These are phyloP conservation scores for Dendrolimus pini DNA, from an alignment of 2,888 invertebrate genomes.

Conservation along the genomic window DNA sequence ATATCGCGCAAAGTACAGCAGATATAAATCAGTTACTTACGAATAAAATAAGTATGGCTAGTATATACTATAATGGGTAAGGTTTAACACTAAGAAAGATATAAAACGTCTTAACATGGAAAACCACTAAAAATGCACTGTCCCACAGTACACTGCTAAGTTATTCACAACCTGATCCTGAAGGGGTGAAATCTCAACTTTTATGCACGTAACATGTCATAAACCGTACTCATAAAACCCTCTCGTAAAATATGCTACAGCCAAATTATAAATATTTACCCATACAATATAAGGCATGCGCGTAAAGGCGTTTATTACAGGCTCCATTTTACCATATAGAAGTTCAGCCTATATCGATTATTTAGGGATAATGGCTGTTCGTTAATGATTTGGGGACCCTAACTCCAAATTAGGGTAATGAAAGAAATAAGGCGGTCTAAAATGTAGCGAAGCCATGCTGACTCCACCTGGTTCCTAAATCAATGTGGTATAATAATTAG, in stretches of 20 bases:
- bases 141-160: constrained; percentile 39
- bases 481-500: too few relatives aligned
- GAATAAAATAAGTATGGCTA: not conserved
- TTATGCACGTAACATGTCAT: constrained; percentile 67
- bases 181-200: constrained; percentile 65
- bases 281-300: constrained; percentile 6
- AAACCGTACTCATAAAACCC: constrained; percentile 54
- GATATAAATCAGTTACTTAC: too few relatives aligned
- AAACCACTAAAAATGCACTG: constrained; percentile 11
- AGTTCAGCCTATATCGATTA: not conserved
- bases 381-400: too few relatives aligned
- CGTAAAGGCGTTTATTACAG: too few relatives aligned
- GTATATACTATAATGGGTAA: not conserved
- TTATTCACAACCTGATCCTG: constrained; percentile 60
- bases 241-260: constrained; percentile 58
- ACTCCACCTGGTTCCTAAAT: too few relatives aligned
- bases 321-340: too few relatives aligned
- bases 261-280: constrained; percentile 66
- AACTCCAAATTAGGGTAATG: too few relatives aligned
- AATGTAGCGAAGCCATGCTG: too few relatives aligned
- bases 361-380: not conserved
- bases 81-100: not conserved
- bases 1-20: too few relatives aligned
- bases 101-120: constrained; percentile 14
- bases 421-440: too few relatives aligned